Percentiles rank a stretch among this genome's conserved stretches.
Evolutionary conservation across 1,140 invertebrate species (phyloP).

Genomic region (Copidosoma floridanum): DNA sequence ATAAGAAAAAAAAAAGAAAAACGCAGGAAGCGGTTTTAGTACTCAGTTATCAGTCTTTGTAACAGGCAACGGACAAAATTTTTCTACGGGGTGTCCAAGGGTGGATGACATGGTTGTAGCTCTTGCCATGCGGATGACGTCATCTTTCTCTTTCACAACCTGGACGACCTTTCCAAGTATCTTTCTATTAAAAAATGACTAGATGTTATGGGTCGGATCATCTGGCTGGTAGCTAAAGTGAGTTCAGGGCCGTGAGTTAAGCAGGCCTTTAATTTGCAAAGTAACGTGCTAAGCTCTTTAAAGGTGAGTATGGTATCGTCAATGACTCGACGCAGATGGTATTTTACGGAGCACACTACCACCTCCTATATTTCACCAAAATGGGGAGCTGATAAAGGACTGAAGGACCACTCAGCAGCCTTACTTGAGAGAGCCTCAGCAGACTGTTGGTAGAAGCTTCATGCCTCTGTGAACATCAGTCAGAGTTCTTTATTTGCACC

Average conservation of each 20-base stretch:
- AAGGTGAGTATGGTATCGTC: slow-evolving; percentile 12
- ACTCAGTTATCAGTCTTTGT: no score
- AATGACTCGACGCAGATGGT: slow-evolving; percentile 31
- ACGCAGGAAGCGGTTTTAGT: no score
- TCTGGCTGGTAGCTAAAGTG: slow-evolving; percentile 9
- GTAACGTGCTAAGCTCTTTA: slow-evolving; percentile 20
- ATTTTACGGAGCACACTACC: slow-evolving; percentile 41
- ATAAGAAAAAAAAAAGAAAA: no score
- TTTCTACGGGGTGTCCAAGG: not conserved
- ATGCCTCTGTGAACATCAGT: not conserved
- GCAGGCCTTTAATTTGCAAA: slow-evolving; percentile 23
- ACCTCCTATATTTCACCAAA: slow-evolving; percentile 1
- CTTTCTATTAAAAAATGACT: slow-evolving; percentile 5
- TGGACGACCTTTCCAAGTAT: not conserved
- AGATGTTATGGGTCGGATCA: slow-evolving; percentile 28
- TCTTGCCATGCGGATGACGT: no score
- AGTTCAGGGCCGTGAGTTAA: slow-evolving; percentile 25
- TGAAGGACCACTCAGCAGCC: not conserved
- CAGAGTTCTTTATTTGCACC: not conserved
- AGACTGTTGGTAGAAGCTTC: not conserved
- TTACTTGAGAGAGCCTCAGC: not conserved
- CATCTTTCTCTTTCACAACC: not conserved
- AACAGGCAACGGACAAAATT: not conserved
- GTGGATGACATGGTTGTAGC: no score
- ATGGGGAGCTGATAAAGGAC: no score